A percentile compares a stretch with the other conserved stretches of the same genome.
These are phyloP conservation scores for Canis aureus DNA, from an alignment of 2,113 vertebrate genomes.

Conservation along the genomic window DNA sequence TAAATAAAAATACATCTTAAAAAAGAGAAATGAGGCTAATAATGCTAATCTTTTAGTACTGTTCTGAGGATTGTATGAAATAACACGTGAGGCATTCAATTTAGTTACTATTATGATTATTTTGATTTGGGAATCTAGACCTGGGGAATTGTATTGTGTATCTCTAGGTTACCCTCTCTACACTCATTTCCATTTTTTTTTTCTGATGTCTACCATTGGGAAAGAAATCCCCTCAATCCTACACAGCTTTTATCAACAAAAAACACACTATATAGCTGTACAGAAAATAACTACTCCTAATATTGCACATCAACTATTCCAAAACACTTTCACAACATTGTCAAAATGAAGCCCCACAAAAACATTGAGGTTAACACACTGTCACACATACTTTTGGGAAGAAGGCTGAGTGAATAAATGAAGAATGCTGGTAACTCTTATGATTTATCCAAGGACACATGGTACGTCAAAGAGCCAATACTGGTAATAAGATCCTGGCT, in stretches of 20 bases:
- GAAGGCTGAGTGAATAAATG: not conserved
- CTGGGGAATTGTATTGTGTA: not conserved
- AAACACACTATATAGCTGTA: not conserved
- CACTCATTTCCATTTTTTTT: not conserved
- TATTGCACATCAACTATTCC: constrained; percentile 28
- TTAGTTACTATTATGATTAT: constrained; percentile 26
- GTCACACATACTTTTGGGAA: not conserved
- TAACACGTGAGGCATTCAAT: not conserved
- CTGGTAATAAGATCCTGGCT: not conserved
- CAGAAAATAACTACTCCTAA: constrained; percentile 27
- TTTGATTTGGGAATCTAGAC: constrained; percentile 23
- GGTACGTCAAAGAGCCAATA: not conserved
- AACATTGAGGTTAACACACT: not conserved
- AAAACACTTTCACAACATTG: constrained; percentile 35
- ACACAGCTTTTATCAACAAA: not conserved
- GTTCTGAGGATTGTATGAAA: not conserved
- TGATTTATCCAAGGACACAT: not conserved
- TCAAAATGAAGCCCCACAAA: constrained; percentile 41
- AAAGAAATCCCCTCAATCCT: not conserved
- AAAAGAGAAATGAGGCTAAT: not conserved
- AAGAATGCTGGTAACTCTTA: not conserved
- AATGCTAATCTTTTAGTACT: constrained; percentile 8
- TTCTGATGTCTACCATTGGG: not conserved
- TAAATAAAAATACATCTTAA: too few relatives aligned
- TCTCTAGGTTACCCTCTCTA: constrained; percentile 41